Percentiles rank a stretch among this genome's conserved stretches.
phyloP scores from a whole-genome alignment of 2,888 invertebrate genomes.

The Nomada lathburiana region DNA sequence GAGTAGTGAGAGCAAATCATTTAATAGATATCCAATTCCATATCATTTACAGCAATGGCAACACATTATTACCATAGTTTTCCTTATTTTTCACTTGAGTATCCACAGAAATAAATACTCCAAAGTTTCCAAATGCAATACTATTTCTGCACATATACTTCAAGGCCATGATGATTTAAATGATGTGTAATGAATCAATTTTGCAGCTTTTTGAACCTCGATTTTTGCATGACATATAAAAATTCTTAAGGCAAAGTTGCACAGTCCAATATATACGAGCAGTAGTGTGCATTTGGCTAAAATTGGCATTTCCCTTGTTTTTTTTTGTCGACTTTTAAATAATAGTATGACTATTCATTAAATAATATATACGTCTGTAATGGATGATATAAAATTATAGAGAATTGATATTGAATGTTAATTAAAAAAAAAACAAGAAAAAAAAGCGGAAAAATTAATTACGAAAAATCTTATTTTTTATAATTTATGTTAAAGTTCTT shows the following conservation, averaged over 20 bases:
- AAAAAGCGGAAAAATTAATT: slow-evolving; percentile 41
- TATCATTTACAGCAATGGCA: slow-evolving; percentile 75
- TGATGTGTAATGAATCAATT: slow-evolving; percentile 38
- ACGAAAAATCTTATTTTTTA: slow-evolving; percentile 37
- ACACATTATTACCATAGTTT: slow-evolving; percentile 70
- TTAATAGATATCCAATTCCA: slow-evolving; percentile 80
- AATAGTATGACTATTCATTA: slow-evolving; percentile 62
- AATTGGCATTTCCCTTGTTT: slow-evolving; percentile 55
- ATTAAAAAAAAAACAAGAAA: slow-evolving; percentile 49
- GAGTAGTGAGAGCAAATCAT: slow-evolving; percentile 82
- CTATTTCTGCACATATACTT: slow-evolving; percentile 70
- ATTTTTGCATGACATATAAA: slow-evolving; percentile 59
- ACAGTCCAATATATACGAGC: slow-evolving; percentile 66
- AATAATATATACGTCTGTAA: slow-evolving; percentile 56
- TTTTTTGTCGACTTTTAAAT: slow-evolving; percentile 49
- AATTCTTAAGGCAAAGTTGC: slow-evolving; percentile 54
- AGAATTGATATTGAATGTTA: slow-evolving; percentile 43
- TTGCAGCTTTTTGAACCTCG: slow-evolving; percentile 46
- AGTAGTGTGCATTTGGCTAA: slow-evolving; percentile 73
- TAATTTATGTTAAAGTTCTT: slow-evolving; percentile 35
- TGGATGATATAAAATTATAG: slow-evolving; percentile 61
- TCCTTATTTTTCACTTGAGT: slow-evolving; percentile 57
- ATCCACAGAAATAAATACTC: slow-evolving; percentile 54
- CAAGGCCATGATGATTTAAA: slow-evolving; percentile 53
- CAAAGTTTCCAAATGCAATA: slow-evolving; percentile 70